Conservation (phyloP, 2,797 vertebrate species). For the Myoxocephalus aenaeus region DNA sequence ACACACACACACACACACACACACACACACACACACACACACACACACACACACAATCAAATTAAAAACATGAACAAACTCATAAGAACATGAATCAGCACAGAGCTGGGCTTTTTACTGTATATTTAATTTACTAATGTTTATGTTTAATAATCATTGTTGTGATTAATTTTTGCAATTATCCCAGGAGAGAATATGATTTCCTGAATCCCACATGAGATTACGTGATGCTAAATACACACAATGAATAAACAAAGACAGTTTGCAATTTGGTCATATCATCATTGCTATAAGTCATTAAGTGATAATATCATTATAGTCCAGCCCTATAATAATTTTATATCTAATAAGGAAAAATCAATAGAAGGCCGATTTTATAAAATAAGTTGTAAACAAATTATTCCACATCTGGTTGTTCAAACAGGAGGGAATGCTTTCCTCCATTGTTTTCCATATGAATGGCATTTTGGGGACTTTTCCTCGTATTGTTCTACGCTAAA, state of each 20-base stretch:
- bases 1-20: not conserved
- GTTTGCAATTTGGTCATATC: not conserved
- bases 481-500: not conserved
- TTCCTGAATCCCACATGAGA: not conserved
- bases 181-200: not conserved
- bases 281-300: not conserved
- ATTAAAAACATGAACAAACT: not conserved
- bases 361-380: not conserved
- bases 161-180: not conserved
- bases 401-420: too few relatives aligned
- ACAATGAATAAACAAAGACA: too few relatives aligned
- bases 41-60: too few relatives aligned
- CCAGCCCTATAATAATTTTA: not conserved
- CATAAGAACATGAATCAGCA: not conserved
- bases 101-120: not conserved
- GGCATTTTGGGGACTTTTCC: not conserved
- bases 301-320: not conserved
- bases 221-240: too few relatives aligned
- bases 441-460: not conserved
- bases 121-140: not conserved
- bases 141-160: not conserved
- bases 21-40: constrained; percentile 4
- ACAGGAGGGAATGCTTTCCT: not conserved
- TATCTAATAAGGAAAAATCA: not conserved
- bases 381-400: not conserved